A percentile compares a stretch with the other conserved stretches of the same genome.
Evolutionary conservation across 92 coral and sea anemone species (phyloP).

Genomic region (Bergia sp.): DNA sequence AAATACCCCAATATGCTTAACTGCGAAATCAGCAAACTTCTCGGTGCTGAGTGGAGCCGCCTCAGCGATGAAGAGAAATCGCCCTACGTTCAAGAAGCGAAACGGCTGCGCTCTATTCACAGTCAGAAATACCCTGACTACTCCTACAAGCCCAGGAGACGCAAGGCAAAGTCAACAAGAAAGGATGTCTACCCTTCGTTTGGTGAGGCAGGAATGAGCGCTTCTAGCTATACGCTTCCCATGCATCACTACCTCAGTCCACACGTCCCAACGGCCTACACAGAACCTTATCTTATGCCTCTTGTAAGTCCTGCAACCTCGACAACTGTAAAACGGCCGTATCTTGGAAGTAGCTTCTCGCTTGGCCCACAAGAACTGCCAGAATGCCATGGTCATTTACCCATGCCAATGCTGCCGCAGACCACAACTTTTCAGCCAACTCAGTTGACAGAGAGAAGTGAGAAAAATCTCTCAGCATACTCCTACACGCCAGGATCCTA

Average conservation of each 20-base stretch:
- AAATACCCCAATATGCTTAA: constrained; percentile 94
- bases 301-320: constrained; percentile 65
- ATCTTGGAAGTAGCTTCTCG: constrained; percentile 55
- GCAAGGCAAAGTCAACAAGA: constrained; percentile 72
- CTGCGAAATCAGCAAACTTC: constrained; percentile 91
- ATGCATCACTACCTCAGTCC: constrained; percentile 87
- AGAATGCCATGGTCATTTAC: constrained; percentile 72
- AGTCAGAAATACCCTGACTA: constrained; percentile 93
- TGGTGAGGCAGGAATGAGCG: constrained; percentile 63
- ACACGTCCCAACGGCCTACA: constrained; percentile 79
- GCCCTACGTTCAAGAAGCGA: constrained; percentile 88
- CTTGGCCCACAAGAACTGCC: constrained; percentile 57
- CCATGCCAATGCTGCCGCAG: constrained; percentile 73
- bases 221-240: constrained; percentile 74
- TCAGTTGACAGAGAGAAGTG: constrained; percentile 66
- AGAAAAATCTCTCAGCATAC: constrained; percentile 56
- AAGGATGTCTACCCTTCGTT: constrained; percentile 79
- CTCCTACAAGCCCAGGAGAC: constrained; percentile 86
- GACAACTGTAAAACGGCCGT: constrained; percentile 60
- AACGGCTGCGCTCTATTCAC: constrained; percentile 85
- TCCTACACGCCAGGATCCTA: constrained; percentile 70
- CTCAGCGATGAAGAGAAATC: constrained; percentile 87
- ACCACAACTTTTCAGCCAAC: constrained; percentile 69
- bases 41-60: constrained; percentile 95
- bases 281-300: constrained; percentile 83